Evolutionary conservation across 2,888 invertebrate species (phyloP).

Genomic region (Eurytoma adleriae): DNA sequence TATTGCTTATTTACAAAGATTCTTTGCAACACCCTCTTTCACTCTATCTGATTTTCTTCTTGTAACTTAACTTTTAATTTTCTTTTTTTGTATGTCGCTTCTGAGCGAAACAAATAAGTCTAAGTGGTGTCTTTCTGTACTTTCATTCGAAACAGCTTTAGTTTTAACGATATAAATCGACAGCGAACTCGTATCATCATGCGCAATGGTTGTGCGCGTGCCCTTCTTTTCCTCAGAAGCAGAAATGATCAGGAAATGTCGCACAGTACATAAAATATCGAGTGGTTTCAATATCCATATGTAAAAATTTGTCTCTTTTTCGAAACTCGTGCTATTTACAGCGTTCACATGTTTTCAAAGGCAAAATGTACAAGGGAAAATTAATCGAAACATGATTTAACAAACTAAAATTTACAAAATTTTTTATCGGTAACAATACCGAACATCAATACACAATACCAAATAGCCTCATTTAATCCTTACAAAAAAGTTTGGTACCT

Average conservation of each 20-base stretch:
- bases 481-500: slow-evolving; percentile 25
- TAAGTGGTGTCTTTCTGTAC: slow-evolving; percentile 45
- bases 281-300: slow-evolving; percentile 47
- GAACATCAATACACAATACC: slow-evolving; percentile 29
- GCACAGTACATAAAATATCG: slow-evolving; percentile 25
- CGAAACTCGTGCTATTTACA: slow-evolving; percentile 53
- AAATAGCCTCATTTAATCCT: slow-evolving; percentile 28
- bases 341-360: slow-evolving; percentile 34
- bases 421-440: slow-evolving; percentile 26
- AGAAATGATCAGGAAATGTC: slow-evolving; percentile 12
- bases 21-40: slow-evolving; percentile 48
- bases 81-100: slow-evolving; percentile 16
- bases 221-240: slow-evolving; percentile 12
- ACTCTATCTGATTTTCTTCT: slow-evolving; percentile 14
- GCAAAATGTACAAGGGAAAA: slow-evolving; percentile 50
- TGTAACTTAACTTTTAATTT: slow-evolving; percentile 36
- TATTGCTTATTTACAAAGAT: slow-evolving; percentile 57
- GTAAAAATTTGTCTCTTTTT: slow-evolving; percentile 31
- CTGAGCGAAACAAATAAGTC: slow-evolving; percentile 38
- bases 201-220: slow-evolving; percentile 7
- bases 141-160: slow-evolving; percentile 49
- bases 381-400: slow-evolving; percentile 28
- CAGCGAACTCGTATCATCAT: slow-evolving; percentile 38
- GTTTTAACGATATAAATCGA: slow-evolving; percentile 31
- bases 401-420: slow-evolving; percentile 44